A percentile compares a stretch with the other conserved stretches of the same genome.
Conservation (phyloP, 35 echinoderm and acorn worm species). For the Lytechinus pictus region DNA sequence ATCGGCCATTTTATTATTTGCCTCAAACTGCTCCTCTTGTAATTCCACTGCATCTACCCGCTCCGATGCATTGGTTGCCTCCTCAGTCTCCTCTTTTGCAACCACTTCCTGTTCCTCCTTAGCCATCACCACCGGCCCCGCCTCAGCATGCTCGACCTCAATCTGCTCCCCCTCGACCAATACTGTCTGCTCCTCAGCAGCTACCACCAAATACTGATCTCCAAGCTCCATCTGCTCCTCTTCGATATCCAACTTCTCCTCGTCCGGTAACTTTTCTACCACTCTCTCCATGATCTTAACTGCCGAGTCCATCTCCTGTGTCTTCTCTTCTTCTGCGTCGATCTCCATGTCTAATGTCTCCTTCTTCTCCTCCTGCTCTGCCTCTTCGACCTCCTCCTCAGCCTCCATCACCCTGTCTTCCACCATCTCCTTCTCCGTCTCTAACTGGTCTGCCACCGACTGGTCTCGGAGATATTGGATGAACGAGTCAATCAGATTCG, state of each 20-base stretch:
- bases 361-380: not conserved
- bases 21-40: too few relatives aligned
- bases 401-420: not conserved
- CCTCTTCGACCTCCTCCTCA: not conserved
- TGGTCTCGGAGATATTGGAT: not conserved
- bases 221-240: too few relatives aligned
- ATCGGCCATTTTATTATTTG: too few relatives aligned
- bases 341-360: too few relatives aligned
- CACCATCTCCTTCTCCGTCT: not conserved
- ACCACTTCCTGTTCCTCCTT: constrained; percentile 24
- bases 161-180: not conserved
- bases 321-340: too few relatives aligned
- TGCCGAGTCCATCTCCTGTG: too few relatives aligned
- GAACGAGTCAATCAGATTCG: not conserved
- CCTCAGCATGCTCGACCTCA: not conserved
- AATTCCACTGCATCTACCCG: constrained; percentile 2
- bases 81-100: not conserved
- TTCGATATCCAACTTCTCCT: too few relatives aligned
- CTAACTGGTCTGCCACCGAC: not conserved
- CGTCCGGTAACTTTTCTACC: too few relatives aligned
- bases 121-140: not conserved
- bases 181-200: not conserved
- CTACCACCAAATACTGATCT: too few relatives aligned
- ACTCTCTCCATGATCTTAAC: too few relatives aligned
- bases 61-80: not conserved